Conservation (phyloP, 1,140 invertebrate genomes). For the Drosophila murphyi region DNA sequence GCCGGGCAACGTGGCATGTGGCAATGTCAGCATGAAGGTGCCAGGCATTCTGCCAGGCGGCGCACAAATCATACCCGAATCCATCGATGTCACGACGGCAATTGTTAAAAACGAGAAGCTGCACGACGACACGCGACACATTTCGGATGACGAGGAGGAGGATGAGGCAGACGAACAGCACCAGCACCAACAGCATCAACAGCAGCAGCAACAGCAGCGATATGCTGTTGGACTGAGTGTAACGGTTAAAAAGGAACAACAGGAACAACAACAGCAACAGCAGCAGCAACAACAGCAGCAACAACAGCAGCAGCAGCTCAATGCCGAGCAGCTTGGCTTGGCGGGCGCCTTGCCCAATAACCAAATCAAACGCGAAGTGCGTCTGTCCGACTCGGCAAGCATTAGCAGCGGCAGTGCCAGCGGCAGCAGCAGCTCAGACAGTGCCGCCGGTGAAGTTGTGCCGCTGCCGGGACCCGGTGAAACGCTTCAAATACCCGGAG, state of each 20-base stretch:
- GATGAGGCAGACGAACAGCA: slow-evolving; percentile 55
- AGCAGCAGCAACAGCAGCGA: slow-evolving; percentile 51
- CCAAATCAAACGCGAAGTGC: slow-evolving; percentile 66
- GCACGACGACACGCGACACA: slow-evolving; percentile 45
- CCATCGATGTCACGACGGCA: slow-evolving; percentile 72
- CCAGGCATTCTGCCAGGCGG: slow-evolving; percentile 72
- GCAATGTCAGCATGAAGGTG: slow-evolving; percentile 74
- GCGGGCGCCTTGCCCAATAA: slow-evolving; percentile 55
- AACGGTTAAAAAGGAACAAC: slow-evolving; percentile 63
- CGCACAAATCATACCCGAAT: slow-evolving; percentile 79
- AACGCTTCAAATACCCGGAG: slow-evolving; percentile 70
- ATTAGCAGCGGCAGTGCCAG: slow-evolving; percentile 44
- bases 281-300: slow-evolving; percentile 34
- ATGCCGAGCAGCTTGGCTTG: slow-evolving; percentile 42
- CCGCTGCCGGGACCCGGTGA: slow-evolving; percentile 62
- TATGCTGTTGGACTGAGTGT: slow-evolving; percentile 63
- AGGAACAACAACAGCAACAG: slow-evolving; percentile 32
- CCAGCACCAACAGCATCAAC: slow-evolving; percentile 18
- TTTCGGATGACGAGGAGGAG: slow-evolving; percentile 61
- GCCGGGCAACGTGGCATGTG: slow-evolving; percentile 51
- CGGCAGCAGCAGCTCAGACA: slow-evolving; percentile 63
- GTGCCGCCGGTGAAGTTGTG: slow-evolving; percentile 51
- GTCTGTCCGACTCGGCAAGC: slow-evolving; percentile 61
- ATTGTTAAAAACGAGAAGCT: slow-evolving; percentile 78
- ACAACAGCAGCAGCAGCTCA: slow-evolving; percentile 26